These are phyloP conservation scores for Halictus ligatus DNA, from an alignment of 2,888 invertebrate genomes.

Conservation along the genomic window DNA sequence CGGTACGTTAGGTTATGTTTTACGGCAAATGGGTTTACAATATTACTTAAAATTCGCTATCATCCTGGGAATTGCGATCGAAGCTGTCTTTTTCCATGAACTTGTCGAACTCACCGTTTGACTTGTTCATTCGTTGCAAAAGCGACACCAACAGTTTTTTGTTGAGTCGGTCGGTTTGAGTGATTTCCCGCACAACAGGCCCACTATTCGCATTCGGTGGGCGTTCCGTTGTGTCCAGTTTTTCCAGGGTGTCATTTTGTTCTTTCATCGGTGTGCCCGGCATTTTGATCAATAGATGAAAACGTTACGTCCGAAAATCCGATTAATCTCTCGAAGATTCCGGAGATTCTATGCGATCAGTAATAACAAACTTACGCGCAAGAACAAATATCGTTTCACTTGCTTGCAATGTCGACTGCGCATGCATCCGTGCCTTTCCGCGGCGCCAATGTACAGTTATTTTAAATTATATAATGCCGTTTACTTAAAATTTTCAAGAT, in stretches of 20 bases:
- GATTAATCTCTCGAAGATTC: neutral
- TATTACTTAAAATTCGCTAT: slow-evolving; percentile 74
- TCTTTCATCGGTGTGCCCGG: slow-evolving; percentile 78
- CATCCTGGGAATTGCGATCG: slow-evolving; percentile 83
- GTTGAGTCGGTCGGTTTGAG: slow-evolving; percentile 89
- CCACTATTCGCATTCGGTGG: slow-evolving; percentile 59
- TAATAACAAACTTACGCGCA: slow-evolving; percentile 13
- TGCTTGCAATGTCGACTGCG: neutral
- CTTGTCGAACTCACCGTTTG: slow-evolving; percentile 73
- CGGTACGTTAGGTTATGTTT: slow-evolving; percentile 51
- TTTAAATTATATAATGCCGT: slow-evolving; percentile 7
- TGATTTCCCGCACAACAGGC: slow-evolving; percentile 84
- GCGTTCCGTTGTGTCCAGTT: slow-evolving; percentile 63
- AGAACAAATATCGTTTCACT: slow-evolving; percentile 37
- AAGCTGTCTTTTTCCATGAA: slow-evolving; percentile 78
- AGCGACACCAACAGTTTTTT: slow-evolving; percentile 88
- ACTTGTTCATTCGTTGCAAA: slow-evolving; percentile 86
- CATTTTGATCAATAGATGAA: slow-evolving; percentile 68
- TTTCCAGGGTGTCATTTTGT: slow-evolving; percentile 64
- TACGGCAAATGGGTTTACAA: neutral
- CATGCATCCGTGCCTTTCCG: neutral
- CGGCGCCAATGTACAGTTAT: slow-evolving; percentile 17
- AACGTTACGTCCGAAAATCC: neutral
- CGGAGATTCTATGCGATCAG: neutral
- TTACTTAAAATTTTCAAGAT: too few relatives aligned